Percentiles rank a stretch among this genome's conserved stretches.
Conservation (phyloP, 2,797 vertebrate genomes). For the Malacoraja senta region DNA sequence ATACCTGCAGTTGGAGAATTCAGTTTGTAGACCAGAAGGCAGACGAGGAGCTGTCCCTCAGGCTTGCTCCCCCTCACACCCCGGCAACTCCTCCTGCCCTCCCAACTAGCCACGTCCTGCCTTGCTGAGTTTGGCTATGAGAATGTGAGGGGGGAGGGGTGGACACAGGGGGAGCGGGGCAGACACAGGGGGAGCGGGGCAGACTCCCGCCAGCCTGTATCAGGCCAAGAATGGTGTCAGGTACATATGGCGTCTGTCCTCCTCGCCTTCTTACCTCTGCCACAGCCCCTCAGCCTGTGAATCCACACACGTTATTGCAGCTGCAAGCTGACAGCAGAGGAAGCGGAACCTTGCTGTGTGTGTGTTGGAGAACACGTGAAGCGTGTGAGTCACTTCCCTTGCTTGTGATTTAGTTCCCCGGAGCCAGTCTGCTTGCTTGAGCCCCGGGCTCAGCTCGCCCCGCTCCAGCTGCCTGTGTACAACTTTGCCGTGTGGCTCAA, state of each 20-base stretch:
- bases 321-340: conserved; percentile 4
- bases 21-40: no score
- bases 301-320: neutral
- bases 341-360: conserved; percentile 7
- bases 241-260: neutral
- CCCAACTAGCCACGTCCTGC: no score
- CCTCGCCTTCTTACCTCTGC: neutral
- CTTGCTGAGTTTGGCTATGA: no score
- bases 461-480: neutral
- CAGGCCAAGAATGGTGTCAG: neutral
- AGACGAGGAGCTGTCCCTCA: no score
- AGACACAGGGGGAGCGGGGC: no score
- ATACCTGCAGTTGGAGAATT: no score
- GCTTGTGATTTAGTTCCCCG: conserved; percentile 19
- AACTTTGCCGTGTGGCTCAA: neutral
- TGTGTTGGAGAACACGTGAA: neutral
- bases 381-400: conserved; percentile 17
- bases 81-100: no score
- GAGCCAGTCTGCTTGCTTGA: neutral
- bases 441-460: neutral
- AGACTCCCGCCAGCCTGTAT: no score
- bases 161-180: no score
- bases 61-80: no score
- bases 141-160: no score
- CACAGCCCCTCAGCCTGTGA: neutral